Percentiles rank a stretch among this genome's conserved stretches.
These are phyloP conservation scores for Hymenochirus boettgeri DNA, from an alignment of 2,113 vertebrate genomes.

Conservation along the genomic window DNA sequence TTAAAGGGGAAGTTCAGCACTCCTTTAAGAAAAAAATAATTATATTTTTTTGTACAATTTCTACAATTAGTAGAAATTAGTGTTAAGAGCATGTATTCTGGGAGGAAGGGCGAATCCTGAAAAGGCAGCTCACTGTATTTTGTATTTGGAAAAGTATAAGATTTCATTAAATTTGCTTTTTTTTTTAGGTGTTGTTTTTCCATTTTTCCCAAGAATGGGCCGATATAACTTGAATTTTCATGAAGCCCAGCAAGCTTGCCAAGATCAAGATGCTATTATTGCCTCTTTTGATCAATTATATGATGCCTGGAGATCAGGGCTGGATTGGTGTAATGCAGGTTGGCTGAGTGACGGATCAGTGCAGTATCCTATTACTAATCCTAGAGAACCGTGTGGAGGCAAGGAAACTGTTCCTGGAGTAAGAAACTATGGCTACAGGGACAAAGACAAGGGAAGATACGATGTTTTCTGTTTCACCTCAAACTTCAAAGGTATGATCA, in stretches of 20 bases:
- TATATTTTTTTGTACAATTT: too few relatives aligned
- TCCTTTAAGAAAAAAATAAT: too few relatives aligned
- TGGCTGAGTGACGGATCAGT: slow-evolving; percentile 89
- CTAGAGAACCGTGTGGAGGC: slow-evolving; percentile 84
- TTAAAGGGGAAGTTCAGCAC: too few relatives aligned
- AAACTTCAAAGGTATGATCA: slow-evolving; percentile 70
- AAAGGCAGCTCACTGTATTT: too few relatives aligned
- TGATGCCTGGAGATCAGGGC: slow-evolving; percentile 74
- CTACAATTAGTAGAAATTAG: too few relatives aligned
- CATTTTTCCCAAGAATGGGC: slow-evolving; percentile 74
- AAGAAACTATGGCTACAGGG: slow-evolving; percentile 80
- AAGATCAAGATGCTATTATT: slow-evolving; percentile 72
- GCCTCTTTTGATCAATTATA: slow-evolving; percentile 84
- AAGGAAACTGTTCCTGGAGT: slow-evolving; percentile 70
- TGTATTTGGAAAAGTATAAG: too few relatives aligned
- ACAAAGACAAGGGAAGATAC: slow-evolving; percentile 72
- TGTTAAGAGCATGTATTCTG: too few relatives aligned
- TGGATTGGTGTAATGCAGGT: slow-evolving; percentile 97
- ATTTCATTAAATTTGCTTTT: too few relatives aligned
- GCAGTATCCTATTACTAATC: slow-evolving; percentile 87
- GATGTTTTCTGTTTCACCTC: slow-evolving; percentile 90
- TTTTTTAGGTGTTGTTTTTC: slow-evolving; percentile 82
- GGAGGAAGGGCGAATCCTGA: too few relatives aligned
- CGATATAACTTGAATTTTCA: slow-evolving; percentile 87
- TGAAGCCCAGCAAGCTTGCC: slow-evolving; percentile 71